Base-by-base conservation (phyloP, 2,797 vertebrate genomes). In the Zenarchopterus dispar region DNA sequence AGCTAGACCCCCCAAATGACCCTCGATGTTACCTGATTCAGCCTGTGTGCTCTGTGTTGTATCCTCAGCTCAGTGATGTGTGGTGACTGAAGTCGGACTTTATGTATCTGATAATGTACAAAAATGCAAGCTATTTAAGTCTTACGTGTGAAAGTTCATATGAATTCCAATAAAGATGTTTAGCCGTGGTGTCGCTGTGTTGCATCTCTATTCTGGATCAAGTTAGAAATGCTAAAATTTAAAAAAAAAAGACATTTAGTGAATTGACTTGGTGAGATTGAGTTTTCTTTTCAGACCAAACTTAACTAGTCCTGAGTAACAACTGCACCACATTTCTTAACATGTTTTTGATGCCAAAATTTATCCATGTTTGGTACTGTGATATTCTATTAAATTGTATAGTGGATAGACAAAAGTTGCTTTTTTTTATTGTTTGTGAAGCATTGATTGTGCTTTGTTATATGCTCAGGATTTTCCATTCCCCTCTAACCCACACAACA, bases 61-160 rank as follows among this genome's bases (percentile, higher is more conserved):
- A 54, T 50, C 42, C 64, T 69, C 49, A n/a, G 53, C 69, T 62
- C 57, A 64, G 76, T 84, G 62, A 75, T 10, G 69, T 85, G 57
- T 71, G 67, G 73, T 81, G 77, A 72, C 84, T 72, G 28, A 56
- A 78, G 73, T 81, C 56, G 46, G 61, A 67, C 71, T 71, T 75
- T 73, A 43, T 82, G 79, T 87, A 64, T 75, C 71, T 92, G 71
- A 78, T 83, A 21, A 78, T 90, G 76, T 91, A 79, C 67, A 86
- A 89, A 83, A 80, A 65, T 69, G 61, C 58, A 69, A 80, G 67
- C 87, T 91, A 93, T 92, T 92, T 93, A 93, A 91, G 78, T 91
- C 78, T 80, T 62, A 71, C 9, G 52, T 89, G 76, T 83, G 41
- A 84, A 84, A 72, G 55, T 28, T 43, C 75, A 33, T 74, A 44